These are phyloP conservation scores for Spongilla lacustris DNA, from an alignment of 37 sponge, comb jelly and placozoan genomes.

Conservation along the genomic window DNA sequence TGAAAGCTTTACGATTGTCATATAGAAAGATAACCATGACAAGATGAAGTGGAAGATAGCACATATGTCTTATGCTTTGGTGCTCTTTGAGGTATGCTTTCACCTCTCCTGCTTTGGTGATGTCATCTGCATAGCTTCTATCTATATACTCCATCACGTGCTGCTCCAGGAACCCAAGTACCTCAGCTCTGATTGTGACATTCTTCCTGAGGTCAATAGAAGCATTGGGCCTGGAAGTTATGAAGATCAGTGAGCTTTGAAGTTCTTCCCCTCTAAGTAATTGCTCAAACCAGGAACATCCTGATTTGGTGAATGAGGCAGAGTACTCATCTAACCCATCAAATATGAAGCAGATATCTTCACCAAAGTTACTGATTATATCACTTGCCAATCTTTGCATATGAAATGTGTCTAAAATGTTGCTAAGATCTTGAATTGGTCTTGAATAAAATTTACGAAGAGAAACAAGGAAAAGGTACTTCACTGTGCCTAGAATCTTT, in stretches of 20 bases:
- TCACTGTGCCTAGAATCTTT: background rate
- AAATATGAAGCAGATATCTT: conserved; percentile 4
- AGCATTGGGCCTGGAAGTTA: conserved; percentile 36
- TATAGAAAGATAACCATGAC: conserved; percentile 21
- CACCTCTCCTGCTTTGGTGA: background rate
- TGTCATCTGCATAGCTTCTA: background rate
- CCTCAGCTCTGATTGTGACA: conserved; percentile 17
- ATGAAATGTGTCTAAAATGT: background rate
- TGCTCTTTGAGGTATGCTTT: background rate
- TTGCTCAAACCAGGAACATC: background rate
- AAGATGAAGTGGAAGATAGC: conserved; percentile 32
- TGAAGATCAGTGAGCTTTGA: background rate
- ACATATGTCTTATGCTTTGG: conserved; percentile 29
- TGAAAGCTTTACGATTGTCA: background rate
- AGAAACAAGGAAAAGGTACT: background rate
- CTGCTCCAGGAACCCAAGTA: conserved; percentile 12
- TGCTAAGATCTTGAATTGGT: background rate
- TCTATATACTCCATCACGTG: conserved; percentile 19
- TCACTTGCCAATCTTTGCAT: background rate
- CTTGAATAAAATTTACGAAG: background rate
- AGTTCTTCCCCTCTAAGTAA: background rate
- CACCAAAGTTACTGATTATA: background rate
- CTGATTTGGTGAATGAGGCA: too few species aligned
- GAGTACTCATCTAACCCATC: conserved; percentile 43
- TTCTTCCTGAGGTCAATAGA: background rate